Base-by-base conservation (phyloP, 2,888 invertebrate genomes). In the Xanthia icteritia region DNA sequence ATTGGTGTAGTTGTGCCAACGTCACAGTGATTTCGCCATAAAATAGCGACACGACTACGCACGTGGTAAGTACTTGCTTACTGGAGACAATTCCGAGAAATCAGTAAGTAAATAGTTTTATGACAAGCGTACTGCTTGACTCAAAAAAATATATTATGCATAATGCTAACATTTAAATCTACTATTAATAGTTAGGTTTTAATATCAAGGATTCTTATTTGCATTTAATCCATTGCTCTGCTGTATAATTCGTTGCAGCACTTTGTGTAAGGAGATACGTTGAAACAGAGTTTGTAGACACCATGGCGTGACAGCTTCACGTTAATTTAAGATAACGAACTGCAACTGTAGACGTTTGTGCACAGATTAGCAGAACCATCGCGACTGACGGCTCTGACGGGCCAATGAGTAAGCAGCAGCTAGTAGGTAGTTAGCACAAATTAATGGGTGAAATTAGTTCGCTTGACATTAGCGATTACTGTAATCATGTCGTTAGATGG, bases 21-120 rank as follows among this genome's bases (percentile, higher is more conserved):
- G 90, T 91, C 91, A 92, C 89, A 85, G 79, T 89, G 90, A 91
- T 92, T 91, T 92, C 89, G 90, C 89, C 86, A 91, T 91, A 90
- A 90, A 89, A 90, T 72, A 82, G 77, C 84, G 75, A 79, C 81
- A 83, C 88, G 88, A 88, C 91, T 90, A 90, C 91, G 92, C 93
- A 92, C 91, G 90, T 91, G 89, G 88, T 87, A 89, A 86, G 89
- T 89, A 89, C 89, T 90, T 91, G 90, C 91, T 91, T 91, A 90
- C 90, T 88, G 88, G 89, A 89, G 90, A 91, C 89, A 88, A 88
- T 95, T 95, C 94, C 89, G 74, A 92, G 95, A 94, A 93, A 87
- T 80, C 79, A 73, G 80, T 84, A 87, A 84, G 87, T 87, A 90
- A 90, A 90, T 90, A 91, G 89, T 91, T 91, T 91, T 86, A 88